phyloP scores from a whole-genome alignment of 2,113 vertebrate species.

The Trichomycterus rosablanca region DNA sequence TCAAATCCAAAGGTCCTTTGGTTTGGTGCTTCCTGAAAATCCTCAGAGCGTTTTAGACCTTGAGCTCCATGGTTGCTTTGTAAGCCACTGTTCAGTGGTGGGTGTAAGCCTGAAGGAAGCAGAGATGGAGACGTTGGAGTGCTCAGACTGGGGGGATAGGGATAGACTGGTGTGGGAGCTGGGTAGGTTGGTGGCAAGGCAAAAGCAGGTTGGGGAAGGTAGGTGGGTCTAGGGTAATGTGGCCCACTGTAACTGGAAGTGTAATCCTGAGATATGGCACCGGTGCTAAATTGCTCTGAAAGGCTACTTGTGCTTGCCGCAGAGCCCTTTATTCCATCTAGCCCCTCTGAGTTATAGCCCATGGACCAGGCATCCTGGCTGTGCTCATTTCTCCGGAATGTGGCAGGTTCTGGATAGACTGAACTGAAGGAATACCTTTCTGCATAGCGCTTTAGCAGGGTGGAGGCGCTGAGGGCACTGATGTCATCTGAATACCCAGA shows the following conservation, averaged over 20 bases:
- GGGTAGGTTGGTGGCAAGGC: constrained; percentile 74
- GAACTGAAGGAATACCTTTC: constrained; percentile 81
- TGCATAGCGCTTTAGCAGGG: constrained; percentile 90
- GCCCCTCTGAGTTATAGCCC: constrained; percentile 69
- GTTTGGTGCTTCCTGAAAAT: constrained; percentile 74
- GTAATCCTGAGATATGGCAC: constrained; percentile 76
- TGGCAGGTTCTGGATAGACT: constrained; percentile 67
- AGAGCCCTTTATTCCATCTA: constrained; percentile 75
- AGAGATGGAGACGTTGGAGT: constrained; percentile 77
- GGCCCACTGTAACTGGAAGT: constrained; percentile 72
- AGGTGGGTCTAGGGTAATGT: constrained; percentile 59
- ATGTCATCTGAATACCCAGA: constrained; percentile 88
- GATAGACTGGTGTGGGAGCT: constrained; percentile 67
- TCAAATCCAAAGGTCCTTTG: constrained; percentile 84
- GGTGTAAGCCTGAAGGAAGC: constrained; percentile 74
- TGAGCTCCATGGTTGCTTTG: constrained; percentile 52
- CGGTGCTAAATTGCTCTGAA: constrained; percentile 63
- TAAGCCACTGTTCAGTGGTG: constrained; percentile 66
- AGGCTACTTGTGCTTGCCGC: constrained; percentile 67
- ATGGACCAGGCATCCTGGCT: constrained; percentile 76
- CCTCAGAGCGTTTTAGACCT: constrained; percentile 36
- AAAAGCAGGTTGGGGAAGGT: constrained; percentile 71
- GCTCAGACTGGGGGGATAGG: constrained; percentile 61
- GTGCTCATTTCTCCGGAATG: constrained; percentile 77
- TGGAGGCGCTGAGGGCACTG: constrained; percentile 89